Evolutionary conservation across 2,113 vertebrate genomes (phyloP).

Genomic region (Thamnaconus septentrionalis): DNA sequence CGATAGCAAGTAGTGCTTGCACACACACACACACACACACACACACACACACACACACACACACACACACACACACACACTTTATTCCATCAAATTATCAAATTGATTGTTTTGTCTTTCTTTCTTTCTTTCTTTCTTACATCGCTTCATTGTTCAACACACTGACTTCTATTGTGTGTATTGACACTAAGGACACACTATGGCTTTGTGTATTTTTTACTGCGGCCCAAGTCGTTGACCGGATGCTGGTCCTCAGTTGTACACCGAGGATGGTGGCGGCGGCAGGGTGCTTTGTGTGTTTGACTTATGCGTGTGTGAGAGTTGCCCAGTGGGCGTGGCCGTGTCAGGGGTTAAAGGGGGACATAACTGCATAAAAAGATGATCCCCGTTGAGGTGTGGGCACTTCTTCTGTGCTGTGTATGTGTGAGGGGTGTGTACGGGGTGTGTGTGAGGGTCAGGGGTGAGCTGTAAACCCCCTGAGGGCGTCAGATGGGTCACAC

Average conservation of each 20-base stretch:
- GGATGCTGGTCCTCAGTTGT: constrained; percentile 19
- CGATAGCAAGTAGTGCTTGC: too few species aligned
- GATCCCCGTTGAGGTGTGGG: constrained; percentile 20
- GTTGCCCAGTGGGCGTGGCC: constrained; percentile 25
- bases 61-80: too few species aligned
- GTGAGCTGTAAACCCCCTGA: constrained; percentile 47
- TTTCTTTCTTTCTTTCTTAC: too few species aligned
- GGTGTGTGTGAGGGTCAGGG: constrained; percentile 44
- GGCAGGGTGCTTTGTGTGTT: background rate
- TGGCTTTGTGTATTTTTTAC: too few species aligned
- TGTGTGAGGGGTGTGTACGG: constrained; percentile 1
- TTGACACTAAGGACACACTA: constrained; percentile 21
- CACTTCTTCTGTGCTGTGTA: constrained; percentile 34
- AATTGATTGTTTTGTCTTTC: too few species aligned
- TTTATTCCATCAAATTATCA: too few species aligned
- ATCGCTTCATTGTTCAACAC: too few species aligned
- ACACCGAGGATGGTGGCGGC: constrained; percentile 7
- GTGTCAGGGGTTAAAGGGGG: constrained; percentile 37
- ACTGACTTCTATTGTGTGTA: background rate
- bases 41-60: too few species aligned
- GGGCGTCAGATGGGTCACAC: constrained; percentile 51
- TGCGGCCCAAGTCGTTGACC: constrained; percentile 13
- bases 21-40: too few species aligned
- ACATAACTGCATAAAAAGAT: constrained; percentile 39
- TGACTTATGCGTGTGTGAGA: constrained; percentile 28